These are phyloP conservation scores for Lissonota sp. DNA, from an alignment of 2,888 invertebrate species.

Conservation along the genomic window DNA sequence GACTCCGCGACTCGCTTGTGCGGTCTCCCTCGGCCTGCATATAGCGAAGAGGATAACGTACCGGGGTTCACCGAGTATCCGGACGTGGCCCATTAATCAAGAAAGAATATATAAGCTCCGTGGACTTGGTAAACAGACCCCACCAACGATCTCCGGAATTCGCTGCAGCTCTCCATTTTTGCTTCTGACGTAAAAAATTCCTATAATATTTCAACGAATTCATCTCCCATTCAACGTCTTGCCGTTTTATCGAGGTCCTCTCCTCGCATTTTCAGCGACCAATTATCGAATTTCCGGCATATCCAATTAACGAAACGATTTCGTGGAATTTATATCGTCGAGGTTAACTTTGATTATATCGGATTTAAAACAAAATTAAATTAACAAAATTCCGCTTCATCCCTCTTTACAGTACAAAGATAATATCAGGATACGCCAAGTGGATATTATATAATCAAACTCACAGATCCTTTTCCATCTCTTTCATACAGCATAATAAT, in stretches of 20 bases:
- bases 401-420: too few species aligned
- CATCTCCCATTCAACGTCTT: not conserved
- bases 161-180: conserved; percentile 17
- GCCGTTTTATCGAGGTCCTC: not conserved
- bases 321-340: not conserved
- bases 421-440: too few species aligned
- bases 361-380: not conserved
- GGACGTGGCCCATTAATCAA: conserved; percentile 60
- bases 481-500: too few species aligned
- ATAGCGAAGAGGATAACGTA: not conserved
- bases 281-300: not conserved
- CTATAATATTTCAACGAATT: conserved; percentile 22
- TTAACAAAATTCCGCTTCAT: not conserved
- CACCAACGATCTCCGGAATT: conserved; percentile 16
- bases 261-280: not conserved
- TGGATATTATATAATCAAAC: too few species aligned
- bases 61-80: conserved; percentile 43
- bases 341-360: not conserved
- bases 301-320: not conserved
- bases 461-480: too few species aligned
- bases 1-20: conserved; percentile 31
- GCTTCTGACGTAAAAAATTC: conserved; percentile 10
- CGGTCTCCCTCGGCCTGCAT: conserved; percentile 8
- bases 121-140: conserved; percentile 45
- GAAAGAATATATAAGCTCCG: conserved; percentile 52